A percentile compares a stretch with the other conserved stretches of the same genome.
Evolutionary conservation across 2,888 invertebrate species (phyloP).

Genomic region (Aphodius granarius): DNA sequence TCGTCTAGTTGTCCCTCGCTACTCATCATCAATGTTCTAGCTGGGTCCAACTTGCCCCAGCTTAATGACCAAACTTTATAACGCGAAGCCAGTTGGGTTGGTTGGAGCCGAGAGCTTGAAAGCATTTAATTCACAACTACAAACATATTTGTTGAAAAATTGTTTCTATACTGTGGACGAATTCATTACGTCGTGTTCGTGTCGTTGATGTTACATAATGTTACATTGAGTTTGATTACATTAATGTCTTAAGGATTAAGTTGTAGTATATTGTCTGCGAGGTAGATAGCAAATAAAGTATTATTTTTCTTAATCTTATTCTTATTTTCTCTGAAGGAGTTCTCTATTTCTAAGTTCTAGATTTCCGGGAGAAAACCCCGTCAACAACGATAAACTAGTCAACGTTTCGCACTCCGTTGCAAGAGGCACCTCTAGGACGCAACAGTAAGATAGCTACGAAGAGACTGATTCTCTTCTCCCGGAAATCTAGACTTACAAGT

Average conservation of each 20-base stretch:
- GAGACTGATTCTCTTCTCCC: no score
- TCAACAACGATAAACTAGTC: no score
- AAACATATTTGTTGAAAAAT: not conserved
- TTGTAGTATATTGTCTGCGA: not conserved
- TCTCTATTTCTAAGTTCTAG: no score
- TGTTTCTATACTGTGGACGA: not conserved
- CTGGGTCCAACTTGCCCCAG: not conserved
- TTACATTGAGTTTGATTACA: not conserved
- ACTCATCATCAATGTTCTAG: not conserved
- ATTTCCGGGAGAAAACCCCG: no score
- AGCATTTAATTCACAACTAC: not conserved
- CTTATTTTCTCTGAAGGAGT: no score
- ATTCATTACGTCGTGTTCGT: not conserved
- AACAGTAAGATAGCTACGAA: no score
- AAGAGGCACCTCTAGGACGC: no score
- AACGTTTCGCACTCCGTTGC: no score
- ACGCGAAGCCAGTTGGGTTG: not conserved
- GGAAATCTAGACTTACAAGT: no score
- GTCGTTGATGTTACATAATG: not conserved
- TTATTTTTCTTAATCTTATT: not conserved
- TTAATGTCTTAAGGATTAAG: not conserved
- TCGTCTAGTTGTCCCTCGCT: not conserved
- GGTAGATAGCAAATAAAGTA: not conserved
- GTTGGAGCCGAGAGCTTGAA: not conserved
- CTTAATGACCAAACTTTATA: not conserved